Evolutionary conservation across 2,113 vertebrate genomes (phyloP).

Genomic region (Mastomys coucha): DNA sequence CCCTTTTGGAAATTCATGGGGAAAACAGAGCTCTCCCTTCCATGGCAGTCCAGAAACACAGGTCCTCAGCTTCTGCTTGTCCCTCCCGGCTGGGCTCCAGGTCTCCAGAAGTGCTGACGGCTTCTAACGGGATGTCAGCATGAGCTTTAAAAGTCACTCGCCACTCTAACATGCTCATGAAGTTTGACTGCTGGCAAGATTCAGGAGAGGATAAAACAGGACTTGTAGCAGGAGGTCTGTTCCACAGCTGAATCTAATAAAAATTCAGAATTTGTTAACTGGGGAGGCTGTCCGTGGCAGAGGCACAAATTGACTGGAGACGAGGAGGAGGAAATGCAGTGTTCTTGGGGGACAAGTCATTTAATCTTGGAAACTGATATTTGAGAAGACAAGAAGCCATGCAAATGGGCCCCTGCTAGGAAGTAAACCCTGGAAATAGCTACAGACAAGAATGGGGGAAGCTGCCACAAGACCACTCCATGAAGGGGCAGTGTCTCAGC

Average conservation of each 20-base stretch:
- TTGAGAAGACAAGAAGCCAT: neutral
- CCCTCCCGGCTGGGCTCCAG: neutral
- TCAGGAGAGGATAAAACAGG: neutral
- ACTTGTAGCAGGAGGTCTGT: neutral
- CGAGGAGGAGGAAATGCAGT: rapidly evolving
- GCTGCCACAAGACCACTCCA: rapidly evolving
- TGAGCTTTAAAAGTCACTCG: neutral
- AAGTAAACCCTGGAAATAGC: neutral
- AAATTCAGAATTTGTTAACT: constrained; percentile 6
- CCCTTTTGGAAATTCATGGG: neutral
- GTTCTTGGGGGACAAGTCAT: neutral
- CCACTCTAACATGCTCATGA: neutral
- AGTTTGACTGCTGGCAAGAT: neutral
- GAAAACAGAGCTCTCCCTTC: rapidly evolving
- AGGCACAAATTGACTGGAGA: neutral
- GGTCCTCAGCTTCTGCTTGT: neutral
- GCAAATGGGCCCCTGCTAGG: neutral
- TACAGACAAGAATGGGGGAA: neutral
- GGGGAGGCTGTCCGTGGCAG: neutral
- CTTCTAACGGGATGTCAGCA: rapidly evolving
- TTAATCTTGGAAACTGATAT: neutral
- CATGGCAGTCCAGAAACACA: rapidly evolving
- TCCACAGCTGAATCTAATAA: neutral
- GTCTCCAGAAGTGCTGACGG: rapidly evolving
- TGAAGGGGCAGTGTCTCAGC: rapidly evolving